phyloP scores from a whole-genome alignment of 1,140 invertebrate species.

The Drosophila arawakana region DNA sequence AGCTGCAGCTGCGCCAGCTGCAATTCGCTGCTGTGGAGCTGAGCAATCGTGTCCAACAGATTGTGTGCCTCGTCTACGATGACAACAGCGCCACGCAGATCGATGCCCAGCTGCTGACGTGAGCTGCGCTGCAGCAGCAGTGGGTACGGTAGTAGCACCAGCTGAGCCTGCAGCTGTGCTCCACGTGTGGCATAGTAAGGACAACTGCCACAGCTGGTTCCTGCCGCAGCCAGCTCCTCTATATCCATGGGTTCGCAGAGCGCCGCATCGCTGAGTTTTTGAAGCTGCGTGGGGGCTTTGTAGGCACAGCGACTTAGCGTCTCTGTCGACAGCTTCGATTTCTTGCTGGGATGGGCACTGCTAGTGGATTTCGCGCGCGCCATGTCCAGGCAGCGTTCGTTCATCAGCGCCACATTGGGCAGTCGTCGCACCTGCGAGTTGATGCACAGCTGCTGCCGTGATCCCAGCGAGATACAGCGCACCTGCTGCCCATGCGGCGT shows the following conservation, averaged over 20 bases:
- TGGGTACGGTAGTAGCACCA: slow-evolving; percentile 93
- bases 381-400: slow-evolving; percentile 97
- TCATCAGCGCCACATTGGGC: slow-evolving; percentile 93
- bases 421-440: slow-evolving; percentile 92
- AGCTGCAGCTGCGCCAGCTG: slow-evolving; percentile 88
- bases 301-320: slow-evolving; percentile 86
- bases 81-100: slow-evolving; percentile 93
- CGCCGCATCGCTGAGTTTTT: slow-evolving; percentile 88
- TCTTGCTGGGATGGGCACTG: slow-evolving; percentile 88
- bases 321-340: slow-evolving; percentile 73
- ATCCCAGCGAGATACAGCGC: slow-evolving; percentile 94
- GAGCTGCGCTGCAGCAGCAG: slow-evolving; percentile 94
- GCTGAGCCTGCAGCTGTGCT: slow-evolving; percentile 91
- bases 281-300: slow-evolving; percentile 89
- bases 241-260: slow-evolving; percentile 93
- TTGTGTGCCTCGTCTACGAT: slow-evolving; percentile 99
- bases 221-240: slow-evolving; percentile 92
- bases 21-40: slow-evolving; percentile 92
- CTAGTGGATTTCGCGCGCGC: slow-evolving; percentile 18
- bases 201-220: slow-evolving; percentile 91
- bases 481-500: slow-evolving; percentile 91
- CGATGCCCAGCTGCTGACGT: slow-evolving; percentile 92
- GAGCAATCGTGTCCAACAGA: slow-evolving; percentile 94
- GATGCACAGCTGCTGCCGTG: slow-evolving; percentile 96
- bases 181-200: slow-evolving; percentile 95